Percentiles rank a stretch among this genome's conserved stretches.
phyloP scores from a whole-genome alignment of 2,797 vertebrate genomes.

The Antrozous pallidus region DNA sequence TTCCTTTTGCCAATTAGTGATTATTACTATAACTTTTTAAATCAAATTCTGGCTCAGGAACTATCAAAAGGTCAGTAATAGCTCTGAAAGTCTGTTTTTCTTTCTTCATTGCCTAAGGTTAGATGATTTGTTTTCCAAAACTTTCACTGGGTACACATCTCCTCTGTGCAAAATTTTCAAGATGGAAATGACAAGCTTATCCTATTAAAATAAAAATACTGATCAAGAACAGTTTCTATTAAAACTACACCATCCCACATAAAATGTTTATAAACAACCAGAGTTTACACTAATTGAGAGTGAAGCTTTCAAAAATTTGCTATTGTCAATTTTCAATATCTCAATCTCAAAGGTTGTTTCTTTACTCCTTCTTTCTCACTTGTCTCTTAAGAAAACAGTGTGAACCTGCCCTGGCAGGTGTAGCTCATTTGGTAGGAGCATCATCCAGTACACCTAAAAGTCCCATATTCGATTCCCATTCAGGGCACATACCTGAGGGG shows the following conservation, averaged over 20 bases:
- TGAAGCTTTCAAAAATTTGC: not conserved
- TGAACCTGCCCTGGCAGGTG: not conserved
- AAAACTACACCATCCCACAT: not conserved
- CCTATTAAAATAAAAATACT: not conserved
- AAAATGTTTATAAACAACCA: not conserved
- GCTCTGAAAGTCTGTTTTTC: not conserved
- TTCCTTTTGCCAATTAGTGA: not conserved
- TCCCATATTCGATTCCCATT: not conserved
- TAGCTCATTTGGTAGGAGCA: not conserved
- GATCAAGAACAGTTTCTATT: not conserved
- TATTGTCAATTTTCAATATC: not conserved
- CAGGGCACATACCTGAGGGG: not conserved
- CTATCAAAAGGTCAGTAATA: constrained; percentile 23
- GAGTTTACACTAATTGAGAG: not conserved
- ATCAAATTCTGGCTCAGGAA: not conserved
- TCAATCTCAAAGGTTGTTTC: not conserved
- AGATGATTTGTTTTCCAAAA: not conserved
- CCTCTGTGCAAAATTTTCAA: not conserved
- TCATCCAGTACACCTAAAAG: not conserved
- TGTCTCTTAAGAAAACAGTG: not conserved
- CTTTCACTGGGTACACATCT: not conserved
- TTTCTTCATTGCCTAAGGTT: not conserved
- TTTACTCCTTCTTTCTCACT: not conserved
- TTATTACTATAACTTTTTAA: not conserved
- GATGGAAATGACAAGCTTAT: not conserved